Base-by-base conservation (phyloP, 2,113 vertebrate genomes). In the Myrmecophaga tridactyla region DNA sequence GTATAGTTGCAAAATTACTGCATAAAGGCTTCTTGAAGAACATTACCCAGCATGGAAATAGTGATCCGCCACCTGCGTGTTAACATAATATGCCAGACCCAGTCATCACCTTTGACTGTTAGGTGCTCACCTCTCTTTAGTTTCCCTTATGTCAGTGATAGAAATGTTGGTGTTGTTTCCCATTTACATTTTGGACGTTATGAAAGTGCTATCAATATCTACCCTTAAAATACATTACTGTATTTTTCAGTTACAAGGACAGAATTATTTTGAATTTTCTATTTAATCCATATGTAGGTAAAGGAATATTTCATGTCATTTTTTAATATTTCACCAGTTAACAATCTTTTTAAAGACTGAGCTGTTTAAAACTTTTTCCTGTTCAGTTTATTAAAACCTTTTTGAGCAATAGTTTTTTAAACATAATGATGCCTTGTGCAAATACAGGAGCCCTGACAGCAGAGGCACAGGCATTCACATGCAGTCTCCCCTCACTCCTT, bases 211-310 rank as follows among this genome's bases (percentile, higher is more conserved):
- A 25, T 82, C 43, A 89, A 9, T 65, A 78, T 58, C 46, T 31
- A 92, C 20, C 58, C 7, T 87, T 92, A 88, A 94, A 93, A 92
- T 93, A 41, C 11, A 41, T 90, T 58, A 31, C 6, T 60, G 8
- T 88, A 1, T 85, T 90, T 89, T 91, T 88, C 39, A 75, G 1
- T 93, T 76, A 76, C 2, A 76, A 65, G 17, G n/a, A 87, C 80
- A 94, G 7, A 77, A 70, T 53, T 92, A 41, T n/a, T 92, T 95
- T 72, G 34, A 81, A 76, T 82, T 89, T 89, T 92, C 69, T 92
- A 2, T 83, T 95, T 86, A 96, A 89, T 90, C 65, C 69, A 41
- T 36, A 67, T 70, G 3, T 92, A 85, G 63, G 43, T 90, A 86
- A 94, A 83, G 3, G 53, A 92, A 77, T 70, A 82, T 82, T 86